Evolutionary conservation across 1,140 invertebrate species (phyloP).

Genomic region (Oncopeltus fasciatus): DNA sequence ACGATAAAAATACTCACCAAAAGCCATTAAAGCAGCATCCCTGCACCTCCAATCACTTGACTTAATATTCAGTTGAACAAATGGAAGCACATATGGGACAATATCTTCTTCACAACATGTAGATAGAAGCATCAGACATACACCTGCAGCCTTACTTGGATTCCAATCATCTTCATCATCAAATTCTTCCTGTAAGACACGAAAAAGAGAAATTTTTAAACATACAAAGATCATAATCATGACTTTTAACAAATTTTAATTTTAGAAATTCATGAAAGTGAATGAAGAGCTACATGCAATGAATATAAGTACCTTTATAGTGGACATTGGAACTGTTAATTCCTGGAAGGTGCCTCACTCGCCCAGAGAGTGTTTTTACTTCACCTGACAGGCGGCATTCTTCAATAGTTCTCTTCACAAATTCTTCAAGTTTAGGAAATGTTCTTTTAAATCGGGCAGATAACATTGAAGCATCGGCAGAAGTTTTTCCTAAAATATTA

Average conservation of each 20-base stretch:
- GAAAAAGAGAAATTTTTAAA: background rate
- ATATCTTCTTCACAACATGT: conserved; percentile 96
- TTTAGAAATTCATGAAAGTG: too few species aligned
- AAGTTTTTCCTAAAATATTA: conserved; percentile 28
- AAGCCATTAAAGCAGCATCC: conserved; percentile 97
- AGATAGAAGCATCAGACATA: conserved; percentile 96
- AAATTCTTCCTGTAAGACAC: conserved; percentile 45
- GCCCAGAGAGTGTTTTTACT: conserved; percentile 65
- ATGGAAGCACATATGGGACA: conserved; percentile 90
- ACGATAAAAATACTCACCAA: conserved; percentile 53
- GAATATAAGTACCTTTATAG: background rate
- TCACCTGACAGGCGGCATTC: conserved; percentile 57
- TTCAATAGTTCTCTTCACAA: conserved; percentile 48
- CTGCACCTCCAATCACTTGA: conserved; percentile 85
- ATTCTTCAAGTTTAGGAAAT: conserved; percentile 55
- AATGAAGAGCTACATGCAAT: too few species aligned
- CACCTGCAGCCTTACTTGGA: conserved; percentile 95
- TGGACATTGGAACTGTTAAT: conserved; percentile 46
- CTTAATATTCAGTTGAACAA: conserved; percentile 89
- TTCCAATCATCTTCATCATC: conserved; percentile 99
- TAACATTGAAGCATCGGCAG: conserved; percentile 64
- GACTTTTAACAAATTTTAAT: too few species aligned
- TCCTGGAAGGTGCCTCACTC: conserved; percentile 61
- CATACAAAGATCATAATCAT: background rate
- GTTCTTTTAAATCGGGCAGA: conserved; percentile 67